phyloP scores from a whole-genome alignment of 1,140 invertebrate genomes.

The Bombus cullumanus region DNA sequence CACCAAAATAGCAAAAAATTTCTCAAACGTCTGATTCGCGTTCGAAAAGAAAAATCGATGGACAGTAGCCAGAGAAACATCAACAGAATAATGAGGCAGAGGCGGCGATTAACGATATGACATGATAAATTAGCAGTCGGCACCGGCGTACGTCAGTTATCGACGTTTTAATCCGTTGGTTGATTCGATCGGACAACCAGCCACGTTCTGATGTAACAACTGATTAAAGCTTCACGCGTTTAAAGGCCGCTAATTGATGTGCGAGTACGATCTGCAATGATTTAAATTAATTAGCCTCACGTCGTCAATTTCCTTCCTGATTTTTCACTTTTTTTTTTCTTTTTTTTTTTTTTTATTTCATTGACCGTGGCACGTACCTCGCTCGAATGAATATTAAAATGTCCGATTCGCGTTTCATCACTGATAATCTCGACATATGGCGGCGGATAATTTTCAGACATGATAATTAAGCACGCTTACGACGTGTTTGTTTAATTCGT shows the following conservation, averaged over 20 bases:
- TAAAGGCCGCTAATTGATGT: slow-evolving; percentile 24
- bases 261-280: background rate
- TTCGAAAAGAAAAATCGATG: background rate
- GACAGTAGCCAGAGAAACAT: background rate
- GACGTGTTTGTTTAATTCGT: background rate
- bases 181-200: slow-evolving; percentile 8
- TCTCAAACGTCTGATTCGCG: no score
- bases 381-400: background rate
- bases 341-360: background rate
- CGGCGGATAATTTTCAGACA: background rate
- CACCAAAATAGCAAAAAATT: background rate
- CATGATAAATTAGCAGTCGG: slow-evolving; percentile 11
- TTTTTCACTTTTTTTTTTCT: background rate
- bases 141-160: background rate
- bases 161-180: slow-evolving; percentile 28
- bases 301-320: background rate
- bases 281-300: slow-evolving; percentile 10
- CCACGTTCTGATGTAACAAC: background rate
- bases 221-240: slow-evolving; percentile 43
- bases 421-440: background rate
- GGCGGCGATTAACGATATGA: slow-evolving; percentile 3
- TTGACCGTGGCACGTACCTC: background rate
- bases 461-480: background rate
- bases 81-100: background rate
- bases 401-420: background rate